A percentile compares a stretch with the other conserved stretches of the same genome.
phyloP scores from a whole-genome alignment of 1,140 invertebrate genomes.

The Goniozus legneri region DNA sequence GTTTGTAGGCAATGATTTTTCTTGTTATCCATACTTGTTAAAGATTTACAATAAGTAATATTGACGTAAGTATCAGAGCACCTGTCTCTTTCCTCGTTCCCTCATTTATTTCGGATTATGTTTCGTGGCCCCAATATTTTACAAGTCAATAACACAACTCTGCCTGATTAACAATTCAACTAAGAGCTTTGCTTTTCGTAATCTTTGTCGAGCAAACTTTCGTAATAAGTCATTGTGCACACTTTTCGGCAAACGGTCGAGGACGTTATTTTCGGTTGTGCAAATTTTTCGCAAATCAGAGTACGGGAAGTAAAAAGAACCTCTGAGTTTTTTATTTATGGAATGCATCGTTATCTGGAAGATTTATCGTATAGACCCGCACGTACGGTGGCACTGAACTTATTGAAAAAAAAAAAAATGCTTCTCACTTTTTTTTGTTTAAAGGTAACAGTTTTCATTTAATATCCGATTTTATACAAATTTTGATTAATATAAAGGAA shows the following conservation, averaged over 20 bases:
- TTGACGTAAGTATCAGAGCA: conserved; percentile 40
- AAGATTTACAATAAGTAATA: conserved; percentile 7
- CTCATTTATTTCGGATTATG: conserved; percentile 40
- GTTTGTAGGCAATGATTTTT: conserved; percentile 13
- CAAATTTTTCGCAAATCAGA: too few relatives aligned
- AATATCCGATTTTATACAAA: too few relatives aligned
- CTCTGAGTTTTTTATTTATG: conserved; percentile 46
- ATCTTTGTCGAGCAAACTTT: conserved; percentile 19
- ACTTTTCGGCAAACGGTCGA: conserved; percentile 30
- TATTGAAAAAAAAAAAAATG: too few relatives aligned
- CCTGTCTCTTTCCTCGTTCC: conserved; percentile 21
- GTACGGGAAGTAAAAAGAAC: too few relatives aligned
- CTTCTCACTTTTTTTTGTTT: too few relatives aligned
- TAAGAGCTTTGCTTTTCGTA: neutral
- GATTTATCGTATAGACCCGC: conserved; percentile 36
- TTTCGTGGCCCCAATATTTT: conserved; percentile 50
- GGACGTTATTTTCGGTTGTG: too few relatives aligned
- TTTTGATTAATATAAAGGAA: too few relatives aligned
- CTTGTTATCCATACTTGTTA: neutral
- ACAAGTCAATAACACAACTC: conserved; percentile 27
- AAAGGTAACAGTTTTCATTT: too few relatives aligned
- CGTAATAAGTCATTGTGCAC: conserved; percentile 22
- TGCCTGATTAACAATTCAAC: conserved; percentile 13
- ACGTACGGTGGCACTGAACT: conserved; percentile 20
- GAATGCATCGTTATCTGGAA: conserved; percentile 54